phyloP scores from a whole-genome alignment of 1,140 invertebrate species.

The Penaeus japonicus region DNA sequence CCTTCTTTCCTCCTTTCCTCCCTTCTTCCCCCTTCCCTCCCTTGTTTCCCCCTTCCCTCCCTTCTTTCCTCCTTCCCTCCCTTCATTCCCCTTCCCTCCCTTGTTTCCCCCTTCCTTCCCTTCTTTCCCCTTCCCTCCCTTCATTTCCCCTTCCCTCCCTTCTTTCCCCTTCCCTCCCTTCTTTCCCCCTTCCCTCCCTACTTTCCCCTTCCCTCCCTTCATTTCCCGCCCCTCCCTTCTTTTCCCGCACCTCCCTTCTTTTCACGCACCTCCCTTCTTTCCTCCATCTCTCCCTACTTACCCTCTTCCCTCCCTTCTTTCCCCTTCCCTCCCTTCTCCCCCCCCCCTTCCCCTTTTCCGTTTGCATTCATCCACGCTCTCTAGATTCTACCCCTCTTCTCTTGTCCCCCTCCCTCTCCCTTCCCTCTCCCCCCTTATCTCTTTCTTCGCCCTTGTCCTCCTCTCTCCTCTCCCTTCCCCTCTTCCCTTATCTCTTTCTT shows the following conservation, averaged over 20 bases:
- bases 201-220: neutral
- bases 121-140: too few relatives aligned
- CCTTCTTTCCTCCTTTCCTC: neutral
- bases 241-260: too few relatives aligned
- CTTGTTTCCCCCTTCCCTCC: too few relatives aligned
- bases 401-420: neutral
- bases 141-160: neutral
- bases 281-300: neutral
- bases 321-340: neutral
- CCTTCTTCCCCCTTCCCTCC: neutral
- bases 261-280: neutral
- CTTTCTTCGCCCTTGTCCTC: neutral
- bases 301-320: too few relatives aligned
- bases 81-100: neutral
- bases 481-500: neutral
- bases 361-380: neutral
- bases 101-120: neutral
- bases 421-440: neutral
- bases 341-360: neutral
- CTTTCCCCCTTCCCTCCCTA: too few relatives aligned
- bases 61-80: neutral
- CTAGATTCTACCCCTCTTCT: neutral
- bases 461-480: neutral
- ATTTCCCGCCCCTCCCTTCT: neutral
- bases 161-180: neutral